phyloP scores from a whole-genome alignment of 2,113 vertebrate genomes.

The Chitala chitala region DNA sequence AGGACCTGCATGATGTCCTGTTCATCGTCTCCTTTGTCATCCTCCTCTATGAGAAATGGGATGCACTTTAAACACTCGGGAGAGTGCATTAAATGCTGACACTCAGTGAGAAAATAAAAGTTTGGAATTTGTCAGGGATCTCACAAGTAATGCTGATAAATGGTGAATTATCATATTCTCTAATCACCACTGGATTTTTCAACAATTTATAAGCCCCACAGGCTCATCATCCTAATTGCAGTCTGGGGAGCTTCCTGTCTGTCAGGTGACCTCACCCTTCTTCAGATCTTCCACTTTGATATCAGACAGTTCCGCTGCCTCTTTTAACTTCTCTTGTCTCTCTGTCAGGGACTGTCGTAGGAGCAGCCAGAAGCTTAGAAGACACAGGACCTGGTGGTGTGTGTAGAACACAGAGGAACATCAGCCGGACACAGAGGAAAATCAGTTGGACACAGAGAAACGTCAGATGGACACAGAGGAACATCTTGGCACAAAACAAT shows the following conservation, averaged over 20 bases:
- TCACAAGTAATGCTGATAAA: not conserved
- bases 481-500: too few relatives aligned
- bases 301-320: conserved; percentile 73
- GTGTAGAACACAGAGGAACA: too few relatives aligned
- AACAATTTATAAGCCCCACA: not conserved
- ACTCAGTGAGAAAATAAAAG: not conserved
- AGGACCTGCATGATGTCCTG: conserved; percentile 87
- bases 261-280: conserved; percentile 64
- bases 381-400: conserved; percentile 78
- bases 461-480: too few relatives aligned
- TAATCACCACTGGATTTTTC: not conserved
- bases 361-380: conserved; percentile 94
- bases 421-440: too few relatives aligned
- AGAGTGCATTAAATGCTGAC: too few relatives aligned
- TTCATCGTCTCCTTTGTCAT: conserved; percentile 59
- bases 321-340: conserved; percentile 62
- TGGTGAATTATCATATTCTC: not conserved
- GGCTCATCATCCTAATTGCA: not conserved
- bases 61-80: conserved; percentile 7
- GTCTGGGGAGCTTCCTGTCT: not conserved
- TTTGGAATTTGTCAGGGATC: not conserved
- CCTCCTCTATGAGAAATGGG: conserved; percentile 53
- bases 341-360: conserved; percentile 91
- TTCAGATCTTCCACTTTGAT: conserved; percentile 77
- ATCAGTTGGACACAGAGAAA: too few relatives aligned